Conservation (phyloP, 1,140 invertebrate species). For the Atta cephalotes region DNA sequence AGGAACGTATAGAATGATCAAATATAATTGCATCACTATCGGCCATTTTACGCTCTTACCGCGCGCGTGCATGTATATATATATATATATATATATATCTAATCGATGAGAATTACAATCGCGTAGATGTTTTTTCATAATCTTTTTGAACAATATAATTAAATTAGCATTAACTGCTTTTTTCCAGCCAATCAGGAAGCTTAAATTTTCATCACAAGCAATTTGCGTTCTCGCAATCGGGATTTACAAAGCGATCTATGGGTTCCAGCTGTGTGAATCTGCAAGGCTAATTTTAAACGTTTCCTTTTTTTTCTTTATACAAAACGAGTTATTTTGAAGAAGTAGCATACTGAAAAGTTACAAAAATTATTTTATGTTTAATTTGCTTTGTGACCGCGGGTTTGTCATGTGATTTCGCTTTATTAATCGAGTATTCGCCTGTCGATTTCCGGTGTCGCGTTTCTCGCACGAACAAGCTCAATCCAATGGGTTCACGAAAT, state of each 20-base stretch:
- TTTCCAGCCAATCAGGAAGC: slow-evolving; percentile 4
- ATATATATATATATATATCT: too few relatives aligned
- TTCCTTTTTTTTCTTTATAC: neutral
- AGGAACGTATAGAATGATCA: slow-evolving; percentile 66
- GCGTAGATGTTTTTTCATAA: slow-evolving; percentile 5
- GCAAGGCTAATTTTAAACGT: neutral
- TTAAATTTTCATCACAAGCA: slow-evolving; percentile 7
- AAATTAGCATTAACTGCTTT: slow-evolving; percentile 42
- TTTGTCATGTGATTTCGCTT: neutral
- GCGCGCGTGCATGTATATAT: too few relatives aligned
- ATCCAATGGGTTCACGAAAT: slow-evolving; percentile 12
- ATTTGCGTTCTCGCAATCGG: neutral
- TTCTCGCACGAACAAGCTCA: slow-evolving; percentile 24
- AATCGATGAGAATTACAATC: slow-evolving; percentile 19
- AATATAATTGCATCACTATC: slow-evolving; percentile 69
- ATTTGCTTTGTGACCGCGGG: slow-evolving; percentile 16
- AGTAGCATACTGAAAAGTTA: neutral
- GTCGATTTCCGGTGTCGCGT: slow-evolving; percentile 52
- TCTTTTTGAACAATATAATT: slow-evolving; percentile 47
- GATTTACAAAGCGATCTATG: slow-evolving; percentile 17
- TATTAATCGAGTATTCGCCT: slow-evolving; percentile 47
- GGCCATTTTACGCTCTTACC: neutral
- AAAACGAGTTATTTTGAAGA: neutral
- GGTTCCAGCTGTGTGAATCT: neutral
- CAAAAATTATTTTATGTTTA: slow-evolving; percentile 18